Base-by-base conservation (phyloP, 2,888 invertebrate species). In the Rhingia rostrata region DNA sequence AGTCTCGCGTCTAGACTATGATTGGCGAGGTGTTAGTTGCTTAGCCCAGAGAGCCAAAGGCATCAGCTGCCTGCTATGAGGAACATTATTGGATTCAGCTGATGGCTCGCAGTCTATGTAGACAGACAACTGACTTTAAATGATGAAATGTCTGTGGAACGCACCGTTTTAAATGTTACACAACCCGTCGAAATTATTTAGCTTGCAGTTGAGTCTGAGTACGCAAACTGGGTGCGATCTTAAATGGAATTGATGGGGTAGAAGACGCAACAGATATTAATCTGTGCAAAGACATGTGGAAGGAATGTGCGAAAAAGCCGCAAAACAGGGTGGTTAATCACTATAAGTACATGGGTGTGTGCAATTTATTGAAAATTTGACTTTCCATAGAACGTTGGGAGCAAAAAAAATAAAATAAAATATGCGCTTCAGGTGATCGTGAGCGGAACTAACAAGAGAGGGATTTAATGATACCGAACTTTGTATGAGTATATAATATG, bases 221-320 rank as follows among this genome's bases (percentile, higher is more conserved):
- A 49, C 64, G 49, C 12, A 66, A 60, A 66, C 60, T 74, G 75
- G 66, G 67, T 67, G 74, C 74, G 74, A 45, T 74, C 41, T 63
- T 63, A 67, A 74, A 45, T 45, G 72, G 66, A 49, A 61, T 54
- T 67, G 51, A 69, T 69, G 74, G 63, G 51, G 60, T 63, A 49
- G 56, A 80, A 67, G 74, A 74, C 49, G 43, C 70, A 56, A 63
- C 63, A 22, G 63, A 45, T 10, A 10, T 12, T 10, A 3, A 45
- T 2, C n/a, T 45, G 10, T 10, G 45, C 45, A 9, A 12, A 12
- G n/a, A 10, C n/a, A 45, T 45, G 10, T 12, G 12, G n/a, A 12
- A 45, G 45, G 45, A 45, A 45, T 45, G 45, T 45, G n/a, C 12
- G 45, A 10, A 45, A 45, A 4, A 12, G 10, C 10, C 6, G 10